Evolutionary conservation across 2,113 vertebrate species (phyloP), one percentile per base, ranked within the genome.

Genomic region (Hylia prasina): DNA sequence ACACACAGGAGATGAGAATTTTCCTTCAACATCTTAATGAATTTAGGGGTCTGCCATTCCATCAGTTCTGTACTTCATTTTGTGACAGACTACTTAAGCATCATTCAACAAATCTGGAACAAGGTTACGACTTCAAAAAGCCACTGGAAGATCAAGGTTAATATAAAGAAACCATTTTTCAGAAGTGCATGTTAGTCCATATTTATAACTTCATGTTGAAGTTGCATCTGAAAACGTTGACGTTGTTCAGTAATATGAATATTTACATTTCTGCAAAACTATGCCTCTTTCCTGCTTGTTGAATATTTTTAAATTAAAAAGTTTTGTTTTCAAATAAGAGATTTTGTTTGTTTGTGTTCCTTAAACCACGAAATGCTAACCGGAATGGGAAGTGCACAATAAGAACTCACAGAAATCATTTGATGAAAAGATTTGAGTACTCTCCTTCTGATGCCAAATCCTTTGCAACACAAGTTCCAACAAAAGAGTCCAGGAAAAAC

Each of bases 281-380:
- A 35, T 40, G 4, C 7, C 12, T 25, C 44, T 57, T 58, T 58
- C 31, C 16, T 60, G 3, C 15, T 31, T 27, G 30, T 35, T 60
- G 7, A 42, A 17, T 48, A 54, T 51, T 47, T 81, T 66, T 20
- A 15, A 57, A 47, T 30, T 51, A 15, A 51, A 71, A 51, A 3
- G 1, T 11, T 13, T 81, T 76, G 13, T 45, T 68, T 57, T 42
- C 25, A 65, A 5, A 1, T 3, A 7, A 57, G 2, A 0, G 5
- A 3, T 42, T 63, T n/a, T 65, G 14, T 4, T 50, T 20, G 6
- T 33, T 54, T 66, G 16, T 56, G 76, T 61, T 50, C 11, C 19
- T 65, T 51, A 56, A 66, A 37, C 5, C 11, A 18, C 11, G n/a
- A 76, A 93, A 78, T 0, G 1, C 21, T 70, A 70, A 53, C 47